These are phyloP conservation scores for Serilophus lunatus DNA, from an alignment of 2,113 vertebrate species.

Conservation along the genomic window DNA sequence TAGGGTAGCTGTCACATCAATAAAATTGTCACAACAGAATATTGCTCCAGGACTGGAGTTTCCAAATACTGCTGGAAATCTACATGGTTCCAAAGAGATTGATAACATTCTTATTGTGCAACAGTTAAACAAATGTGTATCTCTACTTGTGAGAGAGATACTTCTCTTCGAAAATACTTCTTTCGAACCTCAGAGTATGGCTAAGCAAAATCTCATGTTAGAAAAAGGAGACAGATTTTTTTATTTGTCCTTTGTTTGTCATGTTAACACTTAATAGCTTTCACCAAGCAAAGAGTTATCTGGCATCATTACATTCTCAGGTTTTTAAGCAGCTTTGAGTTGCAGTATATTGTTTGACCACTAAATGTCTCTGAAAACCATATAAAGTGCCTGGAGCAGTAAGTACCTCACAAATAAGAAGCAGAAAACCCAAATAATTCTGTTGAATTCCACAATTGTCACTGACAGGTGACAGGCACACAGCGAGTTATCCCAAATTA, in stretches of 20 bases:
- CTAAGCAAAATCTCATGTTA: background rate
- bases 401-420: background rate
- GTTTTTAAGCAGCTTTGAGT: background rate
- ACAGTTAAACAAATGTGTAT: background rate
- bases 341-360: constrained; percentile 45
- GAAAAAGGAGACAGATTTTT: background rate
- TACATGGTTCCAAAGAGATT: background rate
- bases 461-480: background rate
- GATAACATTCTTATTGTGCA: background rate
- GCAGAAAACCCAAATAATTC: background rate
- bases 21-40: background rate
- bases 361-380: constrained; percentile 56
- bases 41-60: background rate
- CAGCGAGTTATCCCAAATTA: background rate
- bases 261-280: background rate
- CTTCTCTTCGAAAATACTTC: background rate
- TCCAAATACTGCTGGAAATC: background rate
- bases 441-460: fast-evolving
- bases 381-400: background rate
- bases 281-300: background rate
- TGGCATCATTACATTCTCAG: background rate
- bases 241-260: background rate
- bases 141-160: background rate
- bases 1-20: background rate
- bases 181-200: background rate